These are phyloP conservation scores for Tympanoctomys barrerae DNA, from an alignment of 2,797 vertebrate species.

Conservation along the genomic window DNA sequence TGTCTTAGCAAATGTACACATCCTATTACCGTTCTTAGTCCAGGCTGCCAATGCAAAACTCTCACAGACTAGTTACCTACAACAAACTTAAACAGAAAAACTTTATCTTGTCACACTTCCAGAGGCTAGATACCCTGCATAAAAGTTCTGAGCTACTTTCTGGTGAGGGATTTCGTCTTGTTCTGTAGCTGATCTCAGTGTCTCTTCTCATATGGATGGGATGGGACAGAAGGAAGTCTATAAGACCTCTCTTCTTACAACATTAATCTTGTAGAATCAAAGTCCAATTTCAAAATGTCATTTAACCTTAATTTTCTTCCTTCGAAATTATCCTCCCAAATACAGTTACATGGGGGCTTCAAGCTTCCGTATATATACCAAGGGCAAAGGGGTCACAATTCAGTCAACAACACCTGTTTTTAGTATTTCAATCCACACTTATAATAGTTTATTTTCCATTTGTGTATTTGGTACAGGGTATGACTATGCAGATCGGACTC, in stretches of 20 bases:
- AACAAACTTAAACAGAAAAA: not conserved
- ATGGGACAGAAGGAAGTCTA: rapidly evolving
- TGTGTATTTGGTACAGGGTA: too few relatives aligned
- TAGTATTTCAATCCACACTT: not conserved
- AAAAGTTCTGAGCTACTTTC: not conserved
- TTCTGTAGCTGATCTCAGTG: not conserved
- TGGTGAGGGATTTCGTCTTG: not conserved
- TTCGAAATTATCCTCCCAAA: not conserved
- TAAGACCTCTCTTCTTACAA: not conserved
- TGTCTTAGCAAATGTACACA: not conserved
- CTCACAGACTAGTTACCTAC: not conserved
- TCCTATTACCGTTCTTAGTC: not conserved
- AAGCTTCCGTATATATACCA: not conserved
- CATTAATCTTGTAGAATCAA: not conserved
- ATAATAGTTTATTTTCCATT: too few relatives aligned
- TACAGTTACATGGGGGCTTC: not conserved
- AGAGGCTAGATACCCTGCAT: not conserved
- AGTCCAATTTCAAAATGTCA: not conserved
- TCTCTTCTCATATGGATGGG: not conserved
- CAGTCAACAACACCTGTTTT: not conserved
- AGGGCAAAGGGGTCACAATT: not conserved
- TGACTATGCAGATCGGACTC: too few relatives aligned
- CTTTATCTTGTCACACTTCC: not conserved
- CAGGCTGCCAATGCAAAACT: not conserved
- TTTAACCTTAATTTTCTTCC: not conserved